Evolutionary conservation across 2,888 invertebrate species (phyloP), one percentile per base, ranked within the genome.

Genomic region (Perithous albicinctus): DNA sequence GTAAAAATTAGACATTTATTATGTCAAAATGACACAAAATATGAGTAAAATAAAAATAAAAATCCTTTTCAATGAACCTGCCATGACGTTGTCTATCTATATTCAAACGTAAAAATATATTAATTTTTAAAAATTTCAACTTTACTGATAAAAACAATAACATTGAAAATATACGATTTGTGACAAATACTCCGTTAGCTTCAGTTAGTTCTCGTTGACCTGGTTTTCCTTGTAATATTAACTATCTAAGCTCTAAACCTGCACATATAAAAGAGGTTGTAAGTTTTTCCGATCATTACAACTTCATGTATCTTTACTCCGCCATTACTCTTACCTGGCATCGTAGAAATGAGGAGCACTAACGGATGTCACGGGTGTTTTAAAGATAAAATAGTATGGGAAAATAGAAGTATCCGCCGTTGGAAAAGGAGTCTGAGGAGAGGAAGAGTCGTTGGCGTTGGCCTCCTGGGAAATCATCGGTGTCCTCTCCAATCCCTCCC

Each of bases 401-500:
- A 48, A 74, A 78, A 59, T n/a, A 79, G 73, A 79, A 81, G 69
- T 29, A 56, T 56, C 29, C n/a, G 80, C 38, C 43, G 69, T 56
- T 77, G 74, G 64, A 61, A 78, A 63, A 74, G 75, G 70, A 82
- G 75, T 70, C 76, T 69, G 59, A 32, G 56, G 32, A 32, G 77
- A 79, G 83, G 74, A 84, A 78, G 84, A 83, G 78, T 86, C 82
- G 86, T 81, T 69, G 87, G 88, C 87, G 83, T 70, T 35, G 78
- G 84, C 70, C 90, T 85, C 89, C 43, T 86, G 90, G 90, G 90
- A 90, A 90, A 90, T 90, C 90, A 90, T 88, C 86, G 90, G 82
- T 89, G 89, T 90, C 90, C 89, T 88, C 88, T 87, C 72, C 73
- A 79, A 80, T 81, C 80, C 76, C 83, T 79, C 74, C 67, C 72